Percentiles rank a stretch among this genome's conserved stretches.
These are phyloP conservation scores for Haemorhous mexicanus DNA, from an alignment of 2,113 vertebrate genomes.

Conservation along the genomic window DNA sequence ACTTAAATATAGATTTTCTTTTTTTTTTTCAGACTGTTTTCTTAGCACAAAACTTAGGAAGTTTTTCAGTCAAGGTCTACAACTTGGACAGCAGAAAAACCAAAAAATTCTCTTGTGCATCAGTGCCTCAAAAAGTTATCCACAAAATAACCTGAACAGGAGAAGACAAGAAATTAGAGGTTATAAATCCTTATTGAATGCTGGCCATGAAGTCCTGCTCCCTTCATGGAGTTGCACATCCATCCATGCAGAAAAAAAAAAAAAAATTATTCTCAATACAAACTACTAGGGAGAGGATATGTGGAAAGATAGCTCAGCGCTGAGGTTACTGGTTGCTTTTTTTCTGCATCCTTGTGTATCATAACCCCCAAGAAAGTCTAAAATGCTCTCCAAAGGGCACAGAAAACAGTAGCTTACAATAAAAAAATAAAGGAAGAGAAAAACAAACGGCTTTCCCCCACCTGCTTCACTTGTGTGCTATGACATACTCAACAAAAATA, in stretches of 20 bases:
- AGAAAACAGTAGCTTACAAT: neutral
- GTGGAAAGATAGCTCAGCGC: neutral
- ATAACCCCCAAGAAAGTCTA: neutral
- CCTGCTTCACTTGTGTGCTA: neutral
- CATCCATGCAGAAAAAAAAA: neutral
- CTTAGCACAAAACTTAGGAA: neutral
- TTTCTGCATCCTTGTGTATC: neutral
- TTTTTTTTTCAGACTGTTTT: neutral
- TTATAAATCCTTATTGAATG: neutral
- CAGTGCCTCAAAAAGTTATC: neutral
- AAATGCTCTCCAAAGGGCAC: neutral
- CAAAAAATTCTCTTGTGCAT: neutral
- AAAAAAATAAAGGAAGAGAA: neutral
- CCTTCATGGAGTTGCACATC: fast-evolving
- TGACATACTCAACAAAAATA: neutral
- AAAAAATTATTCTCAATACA: neutral
- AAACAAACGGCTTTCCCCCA: neutral
- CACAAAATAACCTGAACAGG: neutral
- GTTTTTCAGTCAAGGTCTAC: neutral
- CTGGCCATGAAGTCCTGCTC: neutral
- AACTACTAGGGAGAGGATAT: neutral
- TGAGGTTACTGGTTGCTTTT: neutral
- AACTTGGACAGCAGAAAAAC: neutral
- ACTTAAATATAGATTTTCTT: neutral
- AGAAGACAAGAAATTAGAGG: neutral